phyloP scores from a whole-genome alignment of 2,797 vertebrate species.

The Danionella dracula region DNA sequence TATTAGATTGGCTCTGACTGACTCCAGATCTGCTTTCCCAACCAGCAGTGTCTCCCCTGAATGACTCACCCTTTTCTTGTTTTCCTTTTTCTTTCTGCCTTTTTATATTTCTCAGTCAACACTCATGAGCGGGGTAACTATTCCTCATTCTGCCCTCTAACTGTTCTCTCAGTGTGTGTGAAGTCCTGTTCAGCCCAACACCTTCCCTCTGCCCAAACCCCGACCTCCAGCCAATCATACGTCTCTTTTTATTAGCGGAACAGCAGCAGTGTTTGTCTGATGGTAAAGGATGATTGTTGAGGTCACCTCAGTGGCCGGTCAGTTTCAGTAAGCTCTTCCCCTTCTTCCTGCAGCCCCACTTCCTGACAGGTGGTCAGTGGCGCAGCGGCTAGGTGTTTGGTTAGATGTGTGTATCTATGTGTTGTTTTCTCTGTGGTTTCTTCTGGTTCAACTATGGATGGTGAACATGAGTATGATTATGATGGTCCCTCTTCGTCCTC shows the following conservation, averaged over 20 bases:
- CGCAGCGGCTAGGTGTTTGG: constrained; percentile 55
- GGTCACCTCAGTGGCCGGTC: background rate
- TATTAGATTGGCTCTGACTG: constrained; percentile 29
- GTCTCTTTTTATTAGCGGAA: background rate
- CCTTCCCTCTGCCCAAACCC: constrained; percentile 34
- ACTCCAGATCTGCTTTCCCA: constrained; percentile 35
- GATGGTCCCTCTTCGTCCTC: constrained; percentile 36
- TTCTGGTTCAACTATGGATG: constrained; percentile 61
- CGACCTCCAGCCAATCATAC: constrained; percentile 43
- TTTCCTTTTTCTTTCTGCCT: constrained; percentile 68
- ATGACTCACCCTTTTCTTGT: constrained; percentile 64
- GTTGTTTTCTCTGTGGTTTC: constrained; percentile 60
- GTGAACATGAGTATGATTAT: background rate
- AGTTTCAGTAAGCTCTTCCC: constrained; percentile 15
- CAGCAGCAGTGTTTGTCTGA: background rate
- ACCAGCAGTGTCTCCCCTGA: constrained; percentile 53
- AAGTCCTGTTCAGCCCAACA: constrained; percentile 66
- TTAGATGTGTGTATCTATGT: constrained; percentile 41
- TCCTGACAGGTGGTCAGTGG: constrained; percentile 45
- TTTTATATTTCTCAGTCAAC: constrained; percentile 87
- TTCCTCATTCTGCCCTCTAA: constrained; percentile 74
- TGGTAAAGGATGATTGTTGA: no score
- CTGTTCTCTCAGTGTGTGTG: constrained; percentile 74
- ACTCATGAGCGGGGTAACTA: constrained; percentile 97
- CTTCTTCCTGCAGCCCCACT: background rate